phyloP scores from a whole-genome alignment of 1,140 invertebrate genomes.

The Ylistrum balloti region DNA sequence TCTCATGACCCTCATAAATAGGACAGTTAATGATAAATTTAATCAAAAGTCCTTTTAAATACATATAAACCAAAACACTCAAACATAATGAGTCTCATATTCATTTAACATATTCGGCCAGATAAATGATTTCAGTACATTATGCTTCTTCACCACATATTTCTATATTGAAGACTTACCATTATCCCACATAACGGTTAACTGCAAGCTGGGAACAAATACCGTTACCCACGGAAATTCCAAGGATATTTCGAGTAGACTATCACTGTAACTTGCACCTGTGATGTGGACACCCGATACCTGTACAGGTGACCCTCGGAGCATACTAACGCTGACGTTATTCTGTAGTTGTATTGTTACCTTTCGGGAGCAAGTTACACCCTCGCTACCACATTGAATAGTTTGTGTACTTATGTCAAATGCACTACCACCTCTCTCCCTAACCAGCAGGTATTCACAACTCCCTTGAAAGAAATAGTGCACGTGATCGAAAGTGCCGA shows the following conservation, averaged over 20 bases:
- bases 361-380: constrained; percentile 92
- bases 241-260: constrained; percentile 43
- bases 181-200: constrained; percentile 62
- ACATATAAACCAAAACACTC: too few relatives aligned
- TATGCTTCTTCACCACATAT: too few relatives aligned
- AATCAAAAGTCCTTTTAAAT: too few relatives aligned
- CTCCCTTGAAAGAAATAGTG: constrained; percentile 92
- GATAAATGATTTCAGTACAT: too few relatives aligned
- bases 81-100: too few relatives aligned
- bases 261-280: constrained; percentile 22
- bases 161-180: constrained; percentile 52
- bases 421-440: not conserved
- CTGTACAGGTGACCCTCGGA: constrained; percentile 46
- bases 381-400: constrained; percentile 91
- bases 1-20: too few relatives aligned
- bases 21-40: too few relatives aligned
- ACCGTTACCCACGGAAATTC: constrained; percentile 45
- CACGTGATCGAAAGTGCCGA: constrained; percentile 91
- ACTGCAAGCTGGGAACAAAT: constrained; percentile 24
- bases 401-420: constrained; percentile 84
- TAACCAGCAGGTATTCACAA: constrained; percentile 90
- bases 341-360: constrained; percentile 86
- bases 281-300: not conserved
- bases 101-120: too few relatives aligned
- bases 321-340: constrained; percentile 50